phyloP scores from a whole-genome alignment of 2,888 invertebrate species.

The Tenthredo livida region DNA sequence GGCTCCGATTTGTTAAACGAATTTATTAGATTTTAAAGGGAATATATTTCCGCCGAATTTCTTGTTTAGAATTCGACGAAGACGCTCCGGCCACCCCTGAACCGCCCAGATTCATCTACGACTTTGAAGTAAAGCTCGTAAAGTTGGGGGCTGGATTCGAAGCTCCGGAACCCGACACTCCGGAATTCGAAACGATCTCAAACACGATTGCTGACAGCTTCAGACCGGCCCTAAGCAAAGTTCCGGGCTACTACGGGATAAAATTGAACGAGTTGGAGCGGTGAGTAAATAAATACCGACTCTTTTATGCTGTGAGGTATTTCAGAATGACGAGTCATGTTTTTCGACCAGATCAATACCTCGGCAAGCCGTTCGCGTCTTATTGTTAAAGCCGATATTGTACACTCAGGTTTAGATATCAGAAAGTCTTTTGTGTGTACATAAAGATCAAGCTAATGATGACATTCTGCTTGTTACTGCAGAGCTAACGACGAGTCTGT shows the following conservation, averaged over 20 bases:
- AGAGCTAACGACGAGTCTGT: conserved; percentile 73
- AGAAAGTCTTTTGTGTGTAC: background rate
- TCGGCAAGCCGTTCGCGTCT: no score
- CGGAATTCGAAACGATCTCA: conserved; percentile 87
- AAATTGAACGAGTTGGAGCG: conserved; percentile 85
- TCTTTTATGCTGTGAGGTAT: background rate
- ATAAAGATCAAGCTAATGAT: background rate
- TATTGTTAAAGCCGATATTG: background rate
- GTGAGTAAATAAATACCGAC: conserved; percentile 67
- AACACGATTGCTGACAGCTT: conserved; percentile 84
- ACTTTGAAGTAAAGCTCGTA: conserved; percentile 86
- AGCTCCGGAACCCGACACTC: conserved; percentile 86
- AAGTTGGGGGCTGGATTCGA: conserved; percentile 89
- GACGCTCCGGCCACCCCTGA: conserved; percentile 81
- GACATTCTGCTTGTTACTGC: conserved; percentile 1
- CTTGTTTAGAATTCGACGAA: conserved; percentile 81
- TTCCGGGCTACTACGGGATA: conserved; percentile 87
- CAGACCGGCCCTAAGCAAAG: conserved; percentile 81
- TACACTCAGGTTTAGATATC: background rate
- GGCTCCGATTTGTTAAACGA: background rate
- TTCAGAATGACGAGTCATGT: background rate
- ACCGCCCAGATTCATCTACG: conserved; percentile 85
- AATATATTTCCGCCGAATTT: conserved; percentile 23
- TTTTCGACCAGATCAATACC: background rate
- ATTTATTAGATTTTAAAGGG: no score